phyloP scores from a whole-genome alignment of 2,113 vertebrate genomes.

The Oceanodroma tethys region DNA sequence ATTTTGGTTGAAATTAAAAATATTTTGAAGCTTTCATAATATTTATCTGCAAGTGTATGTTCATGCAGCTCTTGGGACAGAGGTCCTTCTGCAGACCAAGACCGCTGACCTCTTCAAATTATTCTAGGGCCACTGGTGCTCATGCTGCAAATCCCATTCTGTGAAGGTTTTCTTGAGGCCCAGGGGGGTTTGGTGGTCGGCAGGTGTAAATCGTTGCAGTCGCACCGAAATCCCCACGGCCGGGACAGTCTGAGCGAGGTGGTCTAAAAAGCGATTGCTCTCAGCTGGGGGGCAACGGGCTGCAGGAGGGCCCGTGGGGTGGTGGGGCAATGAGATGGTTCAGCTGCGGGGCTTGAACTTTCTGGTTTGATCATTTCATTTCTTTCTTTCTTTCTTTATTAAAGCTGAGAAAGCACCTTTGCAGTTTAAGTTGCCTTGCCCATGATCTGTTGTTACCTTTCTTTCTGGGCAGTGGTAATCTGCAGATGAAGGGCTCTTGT shows the following conservation, averaged over 20 bases:
- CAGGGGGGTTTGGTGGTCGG: accelerated
- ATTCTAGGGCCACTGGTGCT: accelerated
- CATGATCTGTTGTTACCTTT: accelerated
- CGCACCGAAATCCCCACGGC: not conserved
- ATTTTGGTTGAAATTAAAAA: not conserved
- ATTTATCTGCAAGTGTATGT: not conserved
- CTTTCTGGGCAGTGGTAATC: not conserved
- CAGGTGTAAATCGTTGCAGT: accelerated
- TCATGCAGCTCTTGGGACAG: accelerated
- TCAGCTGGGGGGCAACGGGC: not conserved
- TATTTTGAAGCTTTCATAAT: not conserved
- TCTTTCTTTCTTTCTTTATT: too few species aligned
- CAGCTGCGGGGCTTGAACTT: not conserved
- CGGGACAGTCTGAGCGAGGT: not conserved
- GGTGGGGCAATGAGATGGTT: not conserved
- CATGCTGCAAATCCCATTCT: accelerated
- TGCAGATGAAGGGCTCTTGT: accelerated
- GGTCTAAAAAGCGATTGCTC: too few species aligned
- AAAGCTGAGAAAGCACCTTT: not conserved
- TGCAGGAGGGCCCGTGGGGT: not conserved
- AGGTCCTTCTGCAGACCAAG: not conserved
- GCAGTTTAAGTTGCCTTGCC: accelerated
- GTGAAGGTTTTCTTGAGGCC: accelerated
- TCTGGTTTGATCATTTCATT: not conserved
- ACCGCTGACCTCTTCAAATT: accelerated